These are phyloP conservation scores for Linyphia triangularis DNA, from an alignment of 2,888 invertebrate genomes.

Conservation along the genomic window DNA sequence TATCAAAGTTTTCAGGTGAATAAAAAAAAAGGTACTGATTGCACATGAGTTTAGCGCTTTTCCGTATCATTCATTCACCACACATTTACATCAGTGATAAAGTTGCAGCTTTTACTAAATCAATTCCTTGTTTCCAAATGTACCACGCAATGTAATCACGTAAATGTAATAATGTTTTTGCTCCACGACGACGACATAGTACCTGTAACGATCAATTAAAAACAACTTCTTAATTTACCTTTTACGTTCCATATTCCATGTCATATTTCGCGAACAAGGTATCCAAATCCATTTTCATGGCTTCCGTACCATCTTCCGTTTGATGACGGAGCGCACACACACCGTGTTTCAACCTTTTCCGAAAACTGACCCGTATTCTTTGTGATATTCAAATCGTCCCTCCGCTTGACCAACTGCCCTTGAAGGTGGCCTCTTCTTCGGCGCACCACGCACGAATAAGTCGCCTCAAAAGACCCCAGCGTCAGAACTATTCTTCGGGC, in stretches of 20 bases:
- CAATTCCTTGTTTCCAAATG: too few relatives aligned
- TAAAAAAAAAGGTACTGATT: too few relatives aligned
- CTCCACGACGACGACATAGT: too few relatives aligned
- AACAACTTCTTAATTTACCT: too few relatives aligned
- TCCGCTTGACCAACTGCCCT: slow-evolving; percentile 69
- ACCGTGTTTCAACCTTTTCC: not conserved
- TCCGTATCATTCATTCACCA: too few relatives aligned
- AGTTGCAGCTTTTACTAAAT: too few relatives aligned
- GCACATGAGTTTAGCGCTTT: too few relatives aligned
- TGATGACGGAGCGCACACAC: slow-evolving; percentile 23
- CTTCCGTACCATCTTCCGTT: not conserved
- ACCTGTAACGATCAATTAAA: too few relatives aligned
- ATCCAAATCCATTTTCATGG: slow-evolving; percentile 31
- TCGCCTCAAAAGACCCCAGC: not conserved
- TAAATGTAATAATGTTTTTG: too few relatives aligned
- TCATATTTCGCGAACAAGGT: not conserved
- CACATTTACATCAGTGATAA: too few relatives aligned
- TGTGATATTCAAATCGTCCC: slow-evolving; percentile 55
- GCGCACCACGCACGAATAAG: slow-evolving; percentile 13
- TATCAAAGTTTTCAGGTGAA: too few relatives aligned
- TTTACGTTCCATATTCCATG: slow-evolving; percentile 52
- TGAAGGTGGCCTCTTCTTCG: slow-evolving; percentile 38
- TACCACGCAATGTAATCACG: too few relatives aligned
- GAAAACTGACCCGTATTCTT: slow-evolving; percentile 56
- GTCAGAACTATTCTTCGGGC: not conserved